A percentile compares a stretch with the other conserved stretches of the same genome.
Conservation (phyloP, 2,888 invertebrate species). For the Mesoligia furuncula region DNA sequence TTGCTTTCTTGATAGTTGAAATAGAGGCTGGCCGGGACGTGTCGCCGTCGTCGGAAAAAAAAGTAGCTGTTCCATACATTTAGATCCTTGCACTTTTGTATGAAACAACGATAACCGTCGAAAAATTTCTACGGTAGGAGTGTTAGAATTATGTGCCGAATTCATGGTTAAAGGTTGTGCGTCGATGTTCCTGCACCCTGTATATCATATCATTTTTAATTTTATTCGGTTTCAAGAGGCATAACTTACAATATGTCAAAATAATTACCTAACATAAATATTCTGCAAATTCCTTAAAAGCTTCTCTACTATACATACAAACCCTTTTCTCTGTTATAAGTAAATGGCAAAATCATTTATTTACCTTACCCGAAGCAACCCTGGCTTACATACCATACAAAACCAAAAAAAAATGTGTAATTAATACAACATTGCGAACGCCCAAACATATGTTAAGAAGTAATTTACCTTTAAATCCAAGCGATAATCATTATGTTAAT, state of each 20-base stretch:
- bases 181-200: no score
- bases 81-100: no score
- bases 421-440: conserved; percentile 55
- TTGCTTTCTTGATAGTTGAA: neutral
- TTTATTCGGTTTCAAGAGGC: neutral
- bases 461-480: conserved; percentile 57
- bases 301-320: neutral
- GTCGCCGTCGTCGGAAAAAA: no score
- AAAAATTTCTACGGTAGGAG: no score
- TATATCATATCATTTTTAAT: neutral
- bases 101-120: no score
- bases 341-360: conserved; percentile 30
- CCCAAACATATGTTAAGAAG: conserved; percentile 56
- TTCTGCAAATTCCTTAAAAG: conserved; percentile 4
- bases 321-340: neutral
- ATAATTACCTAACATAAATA: conserved; percentile 15
- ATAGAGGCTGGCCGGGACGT: neutral
- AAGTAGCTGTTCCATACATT: no score
- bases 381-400: conserved; percentile 35
- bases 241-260: neutral
- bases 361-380: neutral
- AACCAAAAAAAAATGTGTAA: conserved; percentile 47
- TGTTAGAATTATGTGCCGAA: no score
- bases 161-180: no score
- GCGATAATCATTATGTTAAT: conserved; percentile 62